A percentile compares a stretch with the other conserved stretches of the same genome.
These are phyloP conservation scores for Mimachlamys varia DNA, from an alignment of 2,888 invertebrate genomes.

Conservation along the genomic window DNA sequence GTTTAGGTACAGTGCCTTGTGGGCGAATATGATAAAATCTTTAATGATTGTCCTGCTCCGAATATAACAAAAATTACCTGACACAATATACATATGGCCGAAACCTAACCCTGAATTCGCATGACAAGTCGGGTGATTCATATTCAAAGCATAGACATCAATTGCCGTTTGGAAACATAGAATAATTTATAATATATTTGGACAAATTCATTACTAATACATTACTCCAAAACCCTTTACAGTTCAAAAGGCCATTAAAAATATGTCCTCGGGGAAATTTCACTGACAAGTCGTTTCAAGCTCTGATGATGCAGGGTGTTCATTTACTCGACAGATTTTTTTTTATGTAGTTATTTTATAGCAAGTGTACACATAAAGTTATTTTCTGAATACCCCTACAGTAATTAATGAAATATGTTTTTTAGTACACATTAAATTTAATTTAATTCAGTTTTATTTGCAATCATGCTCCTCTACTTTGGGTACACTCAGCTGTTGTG, in stretches of 20 bases:
- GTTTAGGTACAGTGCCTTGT: background rate
- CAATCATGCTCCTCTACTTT: too few species aligned
- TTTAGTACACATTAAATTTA: background rate
- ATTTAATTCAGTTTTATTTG: too few species aligned
- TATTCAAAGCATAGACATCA: background rate
- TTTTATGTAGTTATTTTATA: background rate
- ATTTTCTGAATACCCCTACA: too few species aligned
- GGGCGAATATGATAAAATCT: background rate
- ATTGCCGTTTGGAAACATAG: background rate
- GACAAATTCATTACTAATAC: conserved; percentile 31
- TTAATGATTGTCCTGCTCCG: background rate
- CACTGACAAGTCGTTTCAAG: background rate
- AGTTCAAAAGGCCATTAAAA: conserved; percentile 18
- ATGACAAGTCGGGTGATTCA: background rate
- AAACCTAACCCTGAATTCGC: background rate
- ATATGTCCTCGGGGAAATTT: conserved; percentile 8
- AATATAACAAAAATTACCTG: background rate
- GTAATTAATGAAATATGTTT: background rate
- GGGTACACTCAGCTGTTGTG: background rate
- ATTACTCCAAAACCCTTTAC: background rate
- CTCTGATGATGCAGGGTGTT: background rate
- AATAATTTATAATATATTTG: conserved; percentile 31
- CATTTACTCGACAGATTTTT: too few species aligned
- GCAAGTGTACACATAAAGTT: background rate
- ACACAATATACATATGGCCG: background rate